Conservation (phyloP, 1,140 invertebrate genomes). For the Cepaea nemoralis region DNA sequence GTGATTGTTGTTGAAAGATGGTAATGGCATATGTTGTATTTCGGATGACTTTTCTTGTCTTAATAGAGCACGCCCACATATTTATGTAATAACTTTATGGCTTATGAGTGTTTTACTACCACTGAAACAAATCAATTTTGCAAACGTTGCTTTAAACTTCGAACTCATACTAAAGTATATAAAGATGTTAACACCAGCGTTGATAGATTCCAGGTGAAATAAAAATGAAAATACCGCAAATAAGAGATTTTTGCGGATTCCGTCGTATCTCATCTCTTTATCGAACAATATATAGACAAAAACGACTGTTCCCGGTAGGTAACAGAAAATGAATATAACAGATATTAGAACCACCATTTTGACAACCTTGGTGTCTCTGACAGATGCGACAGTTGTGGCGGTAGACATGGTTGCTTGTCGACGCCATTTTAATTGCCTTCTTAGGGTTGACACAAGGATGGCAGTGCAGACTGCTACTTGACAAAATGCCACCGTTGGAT, state of each 20-base stretch:
- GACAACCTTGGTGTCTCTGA: background rate
- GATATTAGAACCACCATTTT: constrained; percentile 22
- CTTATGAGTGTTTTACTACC: too few species aligned
- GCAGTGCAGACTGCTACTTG: background rate
- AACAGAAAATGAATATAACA: background rate
- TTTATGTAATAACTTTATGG: too few species aligned
- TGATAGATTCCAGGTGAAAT: constrained; percentile 8
- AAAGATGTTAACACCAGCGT: constrained; percentile 33
- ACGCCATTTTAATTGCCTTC: constrained; percentile 3
- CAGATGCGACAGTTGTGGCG: background rate
- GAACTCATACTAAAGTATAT: constrained; percentile 28
- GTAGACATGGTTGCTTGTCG: background rate
- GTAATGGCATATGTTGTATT: too few species aligned
- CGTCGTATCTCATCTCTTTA: constrained; percentile 17
- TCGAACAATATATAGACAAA: constrained; percentile 3
- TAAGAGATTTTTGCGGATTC: background rate
- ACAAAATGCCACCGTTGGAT: constrained; percentile 1
- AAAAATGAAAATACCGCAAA: background rate
- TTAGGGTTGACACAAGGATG: background rate
- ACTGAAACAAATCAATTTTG: too few species aligned
- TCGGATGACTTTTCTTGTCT: too few species aligned
- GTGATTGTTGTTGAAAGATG: too few species aligned
- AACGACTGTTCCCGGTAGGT: background rate
- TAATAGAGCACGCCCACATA: too few species aligned
- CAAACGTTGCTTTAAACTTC: too few species aligned